Base-by-base conservation (phyloP, 1,140 invertebrate genomes). In the Eulimnadia texana region DNA sequence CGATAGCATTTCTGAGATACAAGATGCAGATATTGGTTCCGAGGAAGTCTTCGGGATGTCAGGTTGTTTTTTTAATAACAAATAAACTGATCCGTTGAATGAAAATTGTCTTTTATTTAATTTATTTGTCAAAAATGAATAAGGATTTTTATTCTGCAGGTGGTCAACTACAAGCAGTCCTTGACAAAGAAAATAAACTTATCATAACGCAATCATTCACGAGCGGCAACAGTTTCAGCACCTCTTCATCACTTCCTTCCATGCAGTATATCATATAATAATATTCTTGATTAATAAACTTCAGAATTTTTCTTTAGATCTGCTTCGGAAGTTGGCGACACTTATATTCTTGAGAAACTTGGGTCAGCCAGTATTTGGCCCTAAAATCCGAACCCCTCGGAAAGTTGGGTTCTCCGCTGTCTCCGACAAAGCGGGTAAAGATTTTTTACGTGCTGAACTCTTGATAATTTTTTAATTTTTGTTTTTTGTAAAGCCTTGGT, bases 371-470 rank as follows among this genome's bases (percentile, higher is more conserved):
- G n/a, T 57, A 57, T 11, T 13, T 57, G 6, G 28, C 55, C 22
- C 29, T 27, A 23, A 57, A 57, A 19, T 57, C 55, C 11, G 55
- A 57, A 29, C 55, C 55, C 3, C 27, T 57, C 20, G 55, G 55
- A 20, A 28, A 33, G 1, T 22, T 57, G 25, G 55, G 55, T 19
- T 27, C 27, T 3, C 33, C 55, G n/a, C 16, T 33, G 1, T 29
- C 55, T 27, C 33, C 20, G 22, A 57, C 16, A 57, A 33, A 57
- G 29, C 23, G 55, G 33, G 55, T 57, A 57, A n/a, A 16, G 24
- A 25, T 24, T 19, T 13, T 27, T 16, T 24, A 25, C 42, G 24
- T 25, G 1, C 22, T 54, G 16, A 54, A 54, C 11, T n/a, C n/a
- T 47, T 47, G 42, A 11, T 25, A 24, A n/a, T 1, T 1, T 54